Base-by-base conservation (phyloP, 2,797 vertebrate species). In the Megaceryle alcyon region DNA sequence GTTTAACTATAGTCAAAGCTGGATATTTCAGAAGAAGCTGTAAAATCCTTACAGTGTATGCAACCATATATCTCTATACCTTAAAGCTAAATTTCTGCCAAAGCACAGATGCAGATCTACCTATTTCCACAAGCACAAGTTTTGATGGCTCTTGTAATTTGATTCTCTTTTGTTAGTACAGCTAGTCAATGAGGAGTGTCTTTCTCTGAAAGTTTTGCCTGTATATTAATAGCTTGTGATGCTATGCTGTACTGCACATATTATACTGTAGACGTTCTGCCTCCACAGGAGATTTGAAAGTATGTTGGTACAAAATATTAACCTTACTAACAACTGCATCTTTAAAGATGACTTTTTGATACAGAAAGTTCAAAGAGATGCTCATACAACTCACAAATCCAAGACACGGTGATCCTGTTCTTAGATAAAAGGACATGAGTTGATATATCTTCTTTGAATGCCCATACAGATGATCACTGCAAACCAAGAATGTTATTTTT, bases 121-220 rank as follows among this genome's bases (percentile, higher is more conserved):
- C 76, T 68, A 35, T 69, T 80, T 60, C 49, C 61, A 51, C 63
- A 72, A 83, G 86, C 33, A 86, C 43, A 49, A 86, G n/a, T 25
- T 75, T 70, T 91, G 54, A 33, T 29, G 51, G 56, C 18, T 56
- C 29, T 35, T 60, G 80, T 59, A 61, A 73, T 92, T 68, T 95
- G n/a, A 90, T 31, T 63, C 68, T 31, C 61, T 84, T 92, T 90
- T 75, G 91, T 88, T 77, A 70, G 78, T 23, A 44, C n/a, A 88
- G 43, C 35, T 66, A 86, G 39, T 82, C 77, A 82, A 70, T 31
- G 48, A 84, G 49, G n/a, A 95, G 48, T 63, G 73, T 65, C 46
- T 90, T 89, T 91, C 69, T 72, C 70, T 90, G 59, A 76, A 94
- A 91, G 48, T 95, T 92, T 86, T 88, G 35, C 29, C 60, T 86